phyloP scores from a whole-genome alignment of 2,113 vertebrate species.

The Formicarius rufipectus region DNA sequence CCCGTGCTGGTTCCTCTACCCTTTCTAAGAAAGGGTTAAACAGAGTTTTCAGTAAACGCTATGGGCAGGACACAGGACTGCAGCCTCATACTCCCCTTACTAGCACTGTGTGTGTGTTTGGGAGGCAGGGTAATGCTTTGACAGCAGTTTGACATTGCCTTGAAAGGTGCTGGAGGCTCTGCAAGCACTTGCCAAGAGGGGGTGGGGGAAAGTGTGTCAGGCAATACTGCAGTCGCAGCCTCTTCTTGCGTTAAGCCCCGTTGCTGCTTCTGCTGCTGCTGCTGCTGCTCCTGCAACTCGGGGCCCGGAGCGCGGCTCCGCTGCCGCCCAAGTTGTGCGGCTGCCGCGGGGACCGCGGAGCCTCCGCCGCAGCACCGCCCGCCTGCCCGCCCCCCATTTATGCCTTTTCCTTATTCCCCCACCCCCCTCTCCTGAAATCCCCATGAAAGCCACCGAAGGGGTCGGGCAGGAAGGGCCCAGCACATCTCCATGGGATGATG shows the following conservation, averaged over 20 bases:
- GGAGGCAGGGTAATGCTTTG: slow-evolving; percentile 20
- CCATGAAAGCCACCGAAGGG: neutral
- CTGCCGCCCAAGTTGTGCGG: slow-evolving; percentile 14
- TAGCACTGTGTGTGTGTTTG: neutral
- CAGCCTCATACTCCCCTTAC: neutral
- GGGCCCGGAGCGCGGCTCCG: neutral
- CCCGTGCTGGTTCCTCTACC: neutral
- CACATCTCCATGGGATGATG: neutral
- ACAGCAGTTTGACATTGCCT: slow-evolving; percentile 69
- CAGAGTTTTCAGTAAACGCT: neutral
- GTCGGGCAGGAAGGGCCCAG: neutral
- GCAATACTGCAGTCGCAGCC: slow-evolving; percentile 51
- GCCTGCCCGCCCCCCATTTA: neutral
- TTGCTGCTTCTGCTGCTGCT: neutral
- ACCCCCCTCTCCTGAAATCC: neutral
- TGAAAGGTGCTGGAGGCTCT: slow-evolving; percentile 69
- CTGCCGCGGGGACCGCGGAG: neutral
- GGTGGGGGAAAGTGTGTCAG: slow-evolving; percentile 59
- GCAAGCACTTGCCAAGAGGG: slow-evolving; percentile 56
- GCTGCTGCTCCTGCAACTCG: slow-evolving; percentile 27
- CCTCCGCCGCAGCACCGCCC: neutral
- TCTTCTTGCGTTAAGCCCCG: neutral
- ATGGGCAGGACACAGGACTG: slow-evolving; percentile 11
- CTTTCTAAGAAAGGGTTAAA: slow-evolving; percentile 31
- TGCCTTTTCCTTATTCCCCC: neutral